A percentile compares a stretch with the other conserved stretches of the same genome.
phyloP scores from a whole-genome alignment of 2,797 vertebrate genomes.

The Ctenopoma kingsleyae region DNA sequence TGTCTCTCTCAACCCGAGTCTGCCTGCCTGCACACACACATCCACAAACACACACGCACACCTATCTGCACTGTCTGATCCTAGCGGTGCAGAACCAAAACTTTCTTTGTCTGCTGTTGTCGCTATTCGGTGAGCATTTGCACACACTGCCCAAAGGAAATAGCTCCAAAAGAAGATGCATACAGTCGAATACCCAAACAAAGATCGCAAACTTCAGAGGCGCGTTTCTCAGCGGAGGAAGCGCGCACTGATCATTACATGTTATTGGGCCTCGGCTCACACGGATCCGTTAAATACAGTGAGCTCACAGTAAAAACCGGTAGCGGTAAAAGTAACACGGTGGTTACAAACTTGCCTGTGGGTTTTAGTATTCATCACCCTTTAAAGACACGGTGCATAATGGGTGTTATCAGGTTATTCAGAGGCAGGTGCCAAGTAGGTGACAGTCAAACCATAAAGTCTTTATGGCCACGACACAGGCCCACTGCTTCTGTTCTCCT shows the following conservation, averaged over 20 bases:
- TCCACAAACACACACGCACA: not conserved
- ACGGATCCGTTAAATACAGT: constrained; percentile 30
- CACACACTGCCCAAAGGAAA: not conserved
- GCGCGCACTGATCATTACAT: constrained; percentile 25
- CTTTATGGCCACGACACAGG: constrained; percentile 34
- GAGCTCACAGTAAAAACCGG: constrained; percentile 53
- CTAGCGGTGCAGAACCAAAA: constrained; percentile 50
- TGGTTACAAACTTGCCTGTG: constrained; percentile 41
- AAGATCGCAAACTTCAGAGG: constrained; percentile 1
- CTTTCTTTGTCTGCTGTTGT: constrained; percentile 39
- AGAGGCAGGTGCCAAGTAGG: constrained; percentile 79
- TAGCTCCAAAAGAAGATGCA: not conserved
- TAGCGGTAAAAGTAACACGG: constrained; percentile 76
- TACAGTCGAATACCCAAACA: not conserved
- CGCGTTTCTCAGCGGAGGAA: constrained; percentile 22
- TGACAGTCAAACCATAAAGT: constrained; percentile 77
- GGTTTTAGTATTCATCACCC: constrained; percentile 36
- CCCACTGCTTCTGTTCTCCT: not conserved
- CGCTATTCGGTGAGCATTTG: constrained; percentile 14
- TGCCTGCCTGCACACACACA: constrained; percentile 39
- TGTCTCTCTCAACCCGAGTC: constrained; percentile 34
- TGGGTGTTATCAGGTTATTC: constrained; percentile 64
- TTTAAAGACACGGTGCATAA: constrained; percentile 6
- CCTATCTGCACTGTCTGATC: constrained; percentile 45
- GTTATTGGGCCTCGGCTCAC: constrained; percentile 34